Evolutionary conservation across 2,797 vertebrate species (phyloP).

Genomic region (Channa striata): DNA sequence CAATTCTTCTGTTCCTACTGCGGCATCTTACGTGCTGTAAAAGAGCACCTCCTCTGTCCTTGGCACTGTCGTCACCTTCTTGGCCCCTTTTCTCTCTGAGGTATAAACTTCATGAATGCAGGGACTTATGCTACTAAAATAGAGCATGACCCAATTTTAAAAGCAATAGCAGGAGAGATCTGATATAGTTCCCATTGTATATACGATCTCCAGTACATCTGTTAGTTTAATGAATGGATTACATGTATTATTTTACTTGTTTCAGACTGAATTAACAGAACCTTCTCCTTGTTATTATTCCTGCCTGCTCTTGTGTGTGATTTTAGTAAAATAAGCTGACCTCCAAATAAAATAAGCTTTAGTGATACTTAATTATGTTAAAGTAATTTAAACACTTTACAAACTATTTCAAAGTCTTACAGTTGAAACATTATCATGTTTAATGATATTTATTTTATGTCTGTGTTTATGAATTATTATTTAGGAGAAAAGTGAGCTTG

Average conservation of each 20-base stretch:
- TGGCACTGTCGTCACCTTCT: conserved; percentile 47
- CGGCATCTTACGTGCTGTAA: conserved; percentile 19
- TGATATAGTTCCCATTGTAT: conserved; percentile 28
- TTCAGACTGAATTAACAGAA: conserved; percentile 23
- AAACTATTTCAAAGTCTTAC: conserved; percentile 16
- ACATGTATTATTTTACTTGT: conserved; percentile 34
- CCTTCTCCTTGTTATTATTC: conserved; percentile 2
- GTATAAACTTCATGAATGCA: conserved; percentile 40
- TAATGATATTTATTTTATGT: conserved; percentile 13
- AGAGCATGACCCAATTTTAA: conserved; percentile 58
- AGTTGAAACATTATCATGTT: conserved; percentile 18
- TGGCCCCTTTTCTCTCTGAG: conserved; percentile 35
- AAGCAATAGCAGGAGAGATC: conserved; percentile 68
- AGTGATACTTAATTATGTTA: conserved; percentile 24
- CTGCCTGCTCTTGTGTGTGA: conserved; percentile 32
- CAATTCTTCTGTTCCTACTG: conserved; percentile 62
- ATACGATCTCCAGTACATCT: conserved; percentile 42
- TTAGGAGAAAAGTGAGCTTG: conserved; percentile 37
- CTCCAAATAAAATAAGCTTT: conserved; percentile 51
- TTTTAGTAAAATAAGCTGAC: conserved; percentile 45
- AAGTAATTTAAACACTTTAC: conserved; percentile 31
- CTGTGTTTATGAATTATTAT: conserved; percentile 29
- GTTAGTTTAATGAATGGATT: conserved; percentile 32
- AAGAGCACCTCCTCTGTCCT: conserved; percentile 40
- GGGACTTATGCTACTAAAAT: conserved; percentile 58